Base-by-base conservation (phyloP, 2,888 invertebrate genomes). In the Lithosia quadra region DNA sequence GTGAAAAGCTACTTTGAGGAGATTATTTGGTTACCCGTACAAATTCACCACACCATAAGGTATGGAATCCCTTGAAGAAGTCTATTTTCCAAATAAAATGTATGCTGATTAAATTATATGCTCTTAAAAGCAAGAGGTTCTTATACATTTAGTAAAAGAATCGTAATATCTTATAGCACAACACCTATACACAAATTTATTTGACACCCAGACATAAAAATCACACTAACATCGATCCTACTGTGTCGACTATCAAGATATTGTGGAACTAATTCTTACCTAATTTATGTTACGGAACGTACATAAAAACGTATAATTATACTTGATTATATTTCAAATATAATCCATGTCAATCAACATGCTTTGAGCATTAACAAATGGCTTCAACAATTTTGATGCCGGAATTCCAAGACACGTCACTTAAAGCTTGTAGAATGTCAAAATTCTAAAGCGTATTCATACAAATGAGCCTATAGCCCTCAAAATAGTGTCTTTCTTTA, bases 361-460 rank as follows among this genome's bases (percentile, higher is more conserved):
- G 59, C 34, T 34, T 59, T 34, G 10, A 21, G 33, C 59, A n/a
- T 34, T 65, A 57, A 61, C 64, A 34, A 73, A 36, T 68, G 70
- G 58, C 67, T 67, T 72, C 49, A 69, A 72, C 68, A 64, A 63
- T 64, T 63, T 65, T 76, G 72, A 66, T 65, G 62, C 66, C 67
- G 34, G 49, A 36, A n/a, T 64, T 68, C 22, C 72, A 77, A 73
- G 67, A 71, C 74, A 66, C 69, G 21, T 64, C 68, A 65, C 63
- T 65, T 60, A 60, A 60, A 63, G 33, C 49, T 53, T 58, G 9
- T 68, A 55, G 63, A 63, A 53, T 63, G 15, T 39, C 33, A 55
- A 59, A 49, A 68, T 63, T 58, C 60, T 56, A 65, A 60, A 39
- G n/a, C 63, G 21, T 28, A 21, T n/a, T 64, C 63, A 63, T 36